Base-by-base conservation (phyloP, 2,797 vertebrate species). In the Gymnoscopelus microlampas region DNA sequence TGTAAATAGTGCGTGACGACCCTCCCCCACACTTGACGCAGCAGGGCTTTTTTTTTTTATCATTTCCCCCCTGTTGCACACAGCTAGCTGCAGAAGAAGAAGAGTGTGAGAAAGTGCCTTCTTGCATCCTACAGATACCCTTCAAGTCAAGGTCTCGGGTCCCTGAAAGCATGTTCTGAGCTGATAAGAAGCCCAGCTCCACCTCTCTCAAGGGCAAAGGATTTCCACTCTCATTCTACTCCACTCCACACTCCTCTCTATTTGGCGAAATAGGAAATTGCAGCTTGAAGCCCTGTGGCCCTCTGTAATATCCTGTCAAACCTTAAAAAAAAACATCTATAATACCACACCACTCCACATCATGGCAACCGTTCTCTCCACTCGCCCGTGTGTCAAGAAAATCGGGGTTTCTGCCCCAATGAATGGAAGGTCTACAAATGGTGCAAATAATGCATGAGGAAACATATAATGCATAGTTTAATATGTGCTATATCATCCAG, bases 391-490 rank as follows among this genome's bases (percentile, higher is more conserved):
- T 61, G 82, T 64, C 66, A 68, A 74, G 66, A 66, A 49, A 65
- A 44, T 69, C 49, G 6, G 63, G 60, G 48, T 12, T 72, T 79
- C 80, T 29, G 3, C 13, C 63, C 71, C 76, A 86, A 78, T 85
- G 70, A 70, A 86, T 70, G 68, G 48, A 85, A 82, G 60, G 79
- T 85, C 51, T 77, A 71, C 55, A 44, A 76, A 87, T 88, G 90
- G 88, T 90, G 88, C 86, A 89, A 90, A 85, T 82, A 87, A 82
- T 88, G 77, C 84, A 81, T 84, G 87, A 85, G 59, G 53, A 29
- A 54, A 85, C 63, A 74, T 85, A 74, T 70, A 90, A 93, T 93
- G 93, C 93, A 94, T 94, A 93, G 92, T 90, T 93, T 84, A 83
- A 79, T 89, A 82, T 91, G 86, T 89, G 90, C 91, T 91, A 87